Evolutionary conservation across 2,888 invertebrate genomes (phyloP).

Genomic region (Scaptomyza caliginosa): DNA sequence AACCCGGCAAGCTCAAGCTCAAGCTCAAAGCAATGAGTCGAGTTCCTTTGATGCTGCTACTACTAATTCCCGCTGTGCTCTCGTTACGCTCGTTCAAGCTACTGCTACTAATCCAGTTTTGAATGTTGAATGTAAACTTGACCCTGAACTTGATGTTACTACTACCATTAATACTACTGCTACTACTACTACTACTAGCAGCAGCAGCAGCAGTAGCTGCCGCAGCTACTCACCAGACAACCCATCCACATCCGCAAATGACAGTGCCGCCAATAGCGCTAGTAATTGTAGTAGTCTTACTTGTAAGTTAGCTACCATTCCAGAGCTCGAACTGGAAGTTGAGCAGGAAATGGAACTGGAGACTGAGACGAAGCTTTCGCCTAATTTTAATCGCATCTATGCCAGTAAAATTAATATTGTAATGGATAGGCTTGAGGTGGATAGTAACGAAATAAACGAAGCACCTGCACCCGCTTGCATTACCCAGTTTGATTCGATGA

Average conservation of each 20-base stretch:
- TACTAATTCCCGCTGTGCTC: conserved; percentile 71
- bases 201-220: not conserved
- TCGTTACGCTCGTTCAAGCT: conserved; percentile 52
- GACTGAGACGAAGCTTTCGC: conserved; percentile 61
- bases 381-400: conserved; percentile 80
- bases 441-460: conserved; percentile 2
- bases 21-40: conserved; percentile 18
- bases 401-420: conserved; percentile 80
- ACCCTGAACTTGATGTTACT: conserved; percentile 54
- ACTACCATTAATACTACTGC: conserved; percentile 26
- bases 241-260: conserved; percentile 56
- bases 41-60: conserved; percentile 41
- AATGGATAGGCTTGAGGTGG: conserved; percentile 53
- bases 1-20: conserved; percentile 14
- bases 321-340: conserved; percentile 54
- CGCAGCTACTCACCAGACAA: conserved; percentile 16
- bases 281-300: conserved; percentile 73
- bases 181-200: conserved; percentile 45
- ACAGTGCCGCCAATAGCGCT: conserved; percentile 48
- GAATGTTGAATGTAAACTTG: conserved; percentile 57
- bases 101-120: conserved; percentile 68
- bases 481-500: conserved; percentile 79
- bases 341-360: conserved; percentile 32
- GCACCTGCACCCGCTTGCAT: conserved; percentile 16
- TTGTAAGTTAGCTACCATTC: conserved; percentile 82